Evolutionary conservation across 2,113 vertebrate genomes (phyloP).

Genomic region (Turdus rufiventris): DNA sequence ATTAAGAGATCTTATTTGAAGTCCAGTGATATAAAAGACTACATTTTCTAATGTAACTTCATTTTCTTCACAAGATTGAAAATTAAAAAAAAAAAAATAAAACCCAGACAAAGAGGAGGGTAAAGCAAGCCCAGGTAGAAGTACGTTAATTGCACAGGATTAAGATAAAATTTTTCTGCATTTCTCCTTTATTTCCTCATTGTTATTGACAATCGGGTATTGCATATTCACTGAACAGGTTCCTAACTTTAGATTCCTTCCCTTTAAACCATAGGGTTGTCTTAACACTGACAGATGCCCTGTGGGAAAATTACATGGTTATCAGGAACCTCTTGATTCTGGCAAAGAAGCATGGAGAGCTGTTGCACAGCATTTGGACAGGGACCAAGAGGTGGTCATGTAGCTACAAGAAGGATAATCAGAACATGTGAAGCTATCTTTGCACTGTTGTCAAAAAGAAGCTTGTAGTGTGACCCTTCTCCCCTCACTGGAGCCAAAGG

Average conservation of each 20-base stretch:
- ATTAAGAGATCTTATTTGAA: background rate
- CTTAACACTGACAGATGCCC: background rate
- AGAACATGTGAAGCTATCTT: background rate
- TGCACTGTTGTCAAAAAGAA: background rate
- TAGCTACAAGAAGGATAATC: background rate
- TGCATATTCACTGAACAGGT: background rate
- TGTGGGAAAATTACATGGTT: background rate
- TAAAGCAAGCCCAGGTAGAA: background rate
- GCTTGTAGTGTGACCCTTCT: background rate
- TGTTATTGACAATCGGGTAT: background rate
- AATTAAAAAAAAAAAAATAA: background rate
- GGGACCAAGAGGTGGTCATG: background rate
- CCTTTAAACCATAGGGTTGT: background rate
- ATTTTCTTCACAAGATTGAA: background rate
- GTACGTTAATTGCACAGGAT: background rate
- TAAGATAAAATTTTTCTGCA: background rate
- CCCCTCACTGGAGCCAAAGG: background rate
- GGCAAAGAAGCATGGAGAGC: background rate
- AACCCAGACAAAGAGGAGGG: background rate
- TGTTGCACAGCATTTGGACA: background rate
- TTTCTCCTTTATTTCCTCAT: background rate
- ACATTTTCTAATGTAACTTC: background rate
- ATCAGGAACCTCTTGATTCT: background rate
- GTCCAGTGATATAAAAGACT: background rate
- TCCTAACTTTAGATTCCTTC: background rate